Evolutionary conservation across 2,113 vertebrate genomes (phyloP), one percentile per base, ranked within the genome.

Genomic region (Lycaon pictus): DNA sequence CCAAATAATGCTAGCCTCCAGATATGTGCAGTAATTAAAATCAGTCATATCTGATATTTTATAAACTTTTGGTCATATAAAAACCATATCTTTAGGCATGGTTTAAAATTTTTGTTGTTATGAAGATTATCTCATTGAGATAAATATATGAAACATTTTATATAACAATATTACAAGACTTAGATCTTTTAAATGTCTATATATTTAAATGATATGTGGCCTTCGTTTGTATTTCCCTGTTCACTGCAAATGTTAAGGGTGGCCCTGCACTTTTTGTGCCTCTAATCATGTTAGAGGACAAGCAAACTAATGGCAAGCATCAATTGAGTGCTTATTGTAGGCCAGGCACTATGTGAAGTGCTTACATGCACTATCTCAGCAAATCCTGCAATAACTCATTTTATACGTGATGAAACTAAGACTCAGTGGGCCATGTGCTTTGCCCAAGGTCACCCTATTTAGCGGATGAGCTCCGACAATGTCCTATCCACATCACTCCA

Each of bases 91-190:
- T 71, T 79, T 56, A 83, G 89, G 17, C 15, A 56, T 43, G 65
- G 35, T 76, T 93, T 37, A 79, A 93, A 71, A 65, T 7, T 35
- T 62, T 92, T 74, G 25, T 65, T 90, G 22, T 48, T 92, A 62
- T 81, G 12, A 86, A 95, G 63, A 71, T 74, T 51, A 60, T 76
- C 23, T 76, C 13, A 7, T 85, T 25, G 79, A 89, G 20, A 72
- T 76, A 80, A 79, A 71, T 48, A 94, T 53, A 85, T 69, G 13
- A 93, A 81, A 85, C 13, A 94, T 72, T 77, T 67, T 69, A 48
- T 58, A 32, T 56, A 80, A 43, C 7, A 79, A 37, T 90, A 62
- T 90, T 82, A 90, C 48, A n/a, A 83, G 63, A 74, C 27, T 72
- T 72, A 17, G 55, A 43, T 56, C 6, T 51, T 63, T 88, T 35